Conservation (phyloP, 2,888 invertebrate genomes). For the Amphiduros pacificus region DNA sequence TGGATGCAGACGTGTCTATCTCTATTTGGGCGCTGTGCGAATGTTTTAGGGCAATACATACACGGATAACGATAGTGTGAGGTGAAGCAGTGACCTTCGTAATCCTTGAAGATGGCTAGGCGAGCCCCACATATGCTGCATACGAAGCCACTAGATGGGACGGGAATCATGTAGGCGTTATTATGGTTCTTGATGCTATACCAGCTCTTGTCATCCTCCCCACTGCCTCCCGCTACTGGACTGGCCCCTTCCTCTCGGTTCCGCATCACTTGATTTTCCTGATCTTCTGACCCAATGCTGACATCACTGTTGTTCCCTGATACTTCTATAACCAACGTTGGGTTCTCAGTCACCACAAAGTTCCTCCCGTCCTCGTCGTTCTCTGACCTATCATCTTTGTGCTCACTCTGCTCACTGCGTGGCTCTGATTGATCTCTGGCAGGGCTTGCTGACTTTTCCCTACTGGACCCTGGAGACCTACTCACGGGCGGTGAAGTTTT, state of each 20-base stretch:
- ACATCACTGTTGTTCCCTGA: neutral
- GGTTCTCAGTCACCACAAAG: constrained; percentile 20
- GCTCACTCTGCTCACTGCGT: no score
- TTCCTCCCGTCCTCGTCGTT: neutral
- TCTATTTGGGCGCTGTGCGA: constrained; percentile 55
- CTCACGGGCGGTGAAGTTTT: no score
- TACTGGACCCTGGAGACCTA: neutral
- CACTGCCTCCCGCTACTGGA: neutral
- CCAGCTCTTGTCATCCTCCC: neutral
- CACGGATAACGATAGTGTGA: constrained; percentile 52
- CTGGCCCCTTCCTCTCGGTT: neutral
- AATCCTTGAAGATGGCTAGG: constrained; percentile 36
- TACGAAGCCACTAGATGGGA: neutral
- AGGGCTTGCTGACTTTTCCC: neutral
- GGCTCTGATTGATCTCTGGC: no score
- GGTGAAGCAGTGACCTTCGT: constrained; percentile 47
- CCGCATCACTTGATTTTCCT: neutral
- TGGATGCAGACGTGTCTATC: constrained; percentile 56
- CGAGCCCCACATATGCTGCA: neutral
- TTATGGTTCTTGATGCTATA: neutral
- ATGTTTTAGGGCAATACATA: constrained; percentile 52
- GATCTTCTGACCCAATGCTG: no score
- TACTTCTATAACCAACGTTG: constrained; percentile 10
- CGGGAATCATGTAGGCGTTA: neutral
- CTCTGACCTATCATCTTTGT: neutral